These are phyloP conservation scores for Camponotus fellah DNA, from an alignment of 2,888 invertebrate species.

Conservation along the genomic window DNA sequence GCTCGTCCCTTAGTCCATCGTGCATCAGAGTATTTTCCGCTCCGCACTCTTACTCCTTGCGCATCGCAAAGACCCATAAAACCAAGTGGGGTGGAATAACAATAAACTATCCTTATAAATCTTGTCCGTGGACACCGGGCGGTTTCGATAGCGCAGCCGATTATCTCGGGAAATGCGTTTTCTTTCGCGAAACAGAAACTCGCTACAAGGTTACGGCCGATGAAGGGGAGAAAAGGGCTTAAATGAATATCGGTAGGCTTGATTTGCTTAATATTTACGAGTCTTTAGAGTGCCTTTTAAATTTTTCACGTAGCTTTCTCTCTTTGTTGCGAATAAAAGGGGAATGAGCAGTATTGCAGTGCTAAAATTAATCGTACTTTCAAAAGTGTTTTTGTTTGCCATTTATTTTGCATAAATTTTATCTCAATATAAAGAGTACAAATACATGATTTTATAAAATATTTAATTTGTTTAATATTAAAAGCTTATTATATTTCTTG, in stretches of 20 bases:
- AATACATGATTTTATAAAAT: not conserved
- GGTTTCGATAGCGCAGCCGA: conserved; percentile 80
- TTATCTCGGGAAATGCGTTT: conserved; percentile 83
- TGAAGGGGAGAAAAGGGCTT: conserved; percentile 37
- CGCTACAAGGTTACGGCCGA: conserved; percentile 54
- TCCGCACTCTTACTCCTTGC: conserved; percentile 37
- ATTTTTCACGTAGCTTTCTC: conserved; percentile 26
- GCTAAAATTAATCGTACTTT: conserved; percentile 25
- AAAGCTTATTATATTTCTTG: not conserved
- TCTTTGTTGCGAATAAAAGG: not conserved
- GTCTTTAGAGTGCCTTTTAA: conserved; percentile 51
- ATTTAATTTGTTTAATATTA: not conserved
- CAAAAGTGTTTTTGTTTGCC: not conserved
- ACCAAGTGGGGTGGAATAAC: conserved; percentile 84
- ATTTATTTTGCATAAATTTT: not conserved
- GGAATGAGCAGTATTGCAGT: not conserved
- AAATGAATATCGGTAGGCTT: conserved; percentile 56
- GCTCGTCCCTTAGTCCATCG: conserved; percentile 57
- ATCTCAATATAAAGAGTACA: not conserved
- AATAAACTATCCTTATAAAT: conserved; percentile 84
- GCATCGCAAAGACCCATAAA: conserved; percentile 80
- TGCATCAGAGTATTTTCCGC: conserved; percentile 24
- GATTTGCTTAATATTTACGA: conserved; percentile 59
- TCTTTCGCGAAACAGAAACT: conserved; percentile 73
- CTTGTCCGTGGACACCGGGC: conserved; percentile 78